Evolutionary conservation across 2,113 vertebrate genomes (phyloP).

Genomic region (Hydropotes inermis): DNA sequence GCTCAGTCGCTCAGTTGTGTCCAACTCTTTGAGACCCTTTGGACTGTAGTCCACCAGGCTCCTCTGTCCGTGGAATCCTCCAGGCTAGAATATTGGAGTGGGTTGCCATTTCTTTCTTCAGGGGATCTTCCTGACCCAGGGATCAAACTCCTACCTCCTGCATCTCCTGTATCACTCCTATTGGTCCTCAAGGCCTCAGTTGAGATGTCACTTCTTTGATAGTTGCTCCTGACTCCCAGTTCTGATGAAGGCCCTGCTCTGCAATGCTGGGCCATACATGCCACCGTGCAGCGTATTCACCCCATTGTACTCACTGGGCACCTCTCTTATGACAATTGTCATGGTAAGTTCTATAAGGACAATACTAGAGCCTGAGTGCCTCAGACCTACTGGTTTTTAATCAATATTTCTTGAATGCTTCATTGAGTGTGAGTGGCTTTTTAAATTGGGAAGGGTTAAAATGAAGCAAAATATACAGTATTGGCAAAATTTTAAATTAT

Average conservation of each 20-base stretch:
- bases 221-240: too few species aligned
- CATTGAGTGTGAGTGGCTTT: not conserved
- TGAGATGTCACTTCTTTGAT: not conserved
- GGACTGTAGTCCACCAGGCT: not conserved
- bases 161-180: not conserved
- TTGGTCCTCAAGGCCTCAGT: not conserved
- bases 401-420: not conserved
- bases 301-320: accelerated
- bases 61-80: not conserved
- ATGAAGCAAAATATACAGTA: not conserved
- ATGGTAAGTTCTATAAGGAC: accelerated
- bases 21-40: not conserved
- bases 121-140: not conserved
- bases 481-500: not conserved
- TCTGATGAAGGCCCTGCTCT: too few species aligned
- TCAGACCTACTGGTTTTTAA: accelerated
- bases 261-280: accelerated
- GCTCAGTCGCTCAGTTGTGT: accelerated
- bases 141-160: not conserved
- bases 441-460: not conserved
- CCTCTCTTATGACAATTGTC: accelerated
- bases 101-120: not conserved
- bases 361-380: too few species aligned
- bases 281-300: not conserved
- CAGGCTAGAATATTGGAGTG: not conserved